A percentile compares a stretch with the other conserved stretches of the same genome.
These are phyloP conservation scores for Ormyrus labotus DNA, from an alignment of 2,888 invertebrate genomes.

Conservation along the genomic window DNA sequence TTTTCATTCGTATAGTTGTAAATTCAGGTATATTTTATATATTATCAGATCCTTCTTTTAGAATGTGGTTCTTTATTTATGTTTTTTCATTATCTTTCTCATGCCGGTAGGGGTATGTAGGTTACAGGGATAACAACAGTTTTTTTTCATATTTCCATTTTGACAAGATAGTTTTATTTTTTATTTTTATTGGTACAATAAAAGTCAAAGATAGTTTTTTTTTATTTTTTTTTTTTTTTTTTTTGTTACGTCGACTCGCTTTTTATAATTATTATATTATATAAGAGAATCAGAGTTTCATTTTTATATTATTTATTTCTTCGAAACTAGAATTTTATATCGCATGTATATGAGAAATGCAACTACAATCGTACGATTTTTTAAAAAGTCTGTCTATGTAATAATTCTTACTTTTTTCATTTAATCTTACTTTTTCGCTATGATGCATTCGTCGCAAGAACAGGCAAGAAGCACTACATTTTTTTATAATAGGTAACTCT, in stretches of 20 bases:
- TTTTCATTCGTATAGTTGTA: constrained; percentile 5
- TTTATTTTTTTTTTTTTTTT: not conserved
- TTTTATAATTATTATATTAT: constrained; percentile 36
- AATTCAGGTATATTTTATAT: constrained; percentile 20
- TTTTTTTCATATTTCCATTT: constrained; percentile 24
- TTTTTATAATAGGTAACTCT: constrained; percentile 38
- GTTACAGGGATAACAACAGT: not conserved
- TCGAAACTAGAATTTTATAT: constrained; percentile 49
- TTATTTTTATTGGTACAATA: constrained; percentile 39
- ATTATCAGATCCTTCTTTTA: constrained; percentile 37
- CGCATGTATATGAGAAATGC: constrained; percentile 50
- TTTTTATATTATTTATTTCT: constrained; percentile 24
- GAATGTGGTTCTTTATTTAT: constrained; percentile 27
- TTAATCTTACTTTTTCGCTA: constrained; percentile 31
- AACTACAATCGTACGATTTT: constrained; percentile 50
- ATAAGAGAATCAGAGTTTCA: constrained; percentile 30
- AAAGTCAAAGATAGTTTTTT: constrained; percentile 32
- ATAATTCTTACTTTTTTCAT: constrained; percentile 34
- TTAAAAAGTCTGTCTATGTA: constrained; percentile 47
- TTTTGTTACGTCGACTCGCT: constrained; percentile 34
- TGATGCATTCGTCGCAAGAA: constrained; percentile 45
- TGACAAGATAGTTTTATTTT: constrained; percentile 6
- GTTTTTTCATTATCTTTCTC: constrained; percentile 3
- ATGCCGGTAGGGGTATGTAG: not conserved
- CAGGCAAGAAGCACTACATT: constrained; percentile 49